Evolutionary conservation across 2,113 vertebrate genomes (phyloP), one percentile per base, ranked within the genome.

Genomic region (Cercocebus atys): DNA sequence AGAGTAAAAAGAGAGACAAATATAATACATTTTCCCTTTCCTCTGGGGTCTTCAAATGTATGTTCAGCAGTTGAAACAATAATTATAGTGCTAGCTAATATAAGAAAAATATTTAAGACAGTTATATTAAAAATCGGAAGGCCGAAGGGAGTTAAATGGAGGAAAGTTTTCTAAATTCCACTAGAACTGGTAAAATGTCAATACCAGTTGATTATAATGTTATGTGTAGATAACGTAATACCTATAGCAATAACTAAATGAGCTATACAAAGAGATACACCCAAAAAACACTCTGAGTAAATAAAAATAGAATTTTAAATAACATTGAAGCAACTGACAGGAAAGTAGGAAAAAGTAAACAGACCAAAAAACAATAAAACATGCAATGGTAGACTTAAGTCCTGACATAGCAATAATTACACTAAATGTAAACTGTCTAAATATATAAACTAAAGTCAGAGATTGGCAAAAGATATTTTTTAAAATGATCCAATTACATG

Each of bases 371-470:
- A 86, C 9, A 66, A 5, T 8, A 43, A 64, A 23, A 38, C 4
- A 20, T 35, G 30, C 93, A 73, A n/a, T 4, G 61, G 50, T 40
- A 93, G 55, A 64, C 35, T 75, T 27, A 85, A 78, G 12, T 9
- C 38, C 59, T 38, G 57, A 70, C 0, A 13, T 38, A 68, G 17
- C 32, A 88, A 35, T 38, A 61, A 84, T 81, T 68, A 64, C 35
- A 88, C 84, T 93, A 96, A 91, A 43, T 85, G n/a, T 85, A 84
- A 95, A 93, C 66, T 30, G 35, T 59, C 52, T 91, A 95, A 84
- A 93, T 76, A 95, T 0, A 55, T 1, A 30, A 94, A 93, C 40
- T 84, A 40, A 80, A 59, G 40, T 32, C n/a, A 94, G 47, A 96
- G 59, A 95, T 66, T 59, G 40, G 5, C 17, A 73, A 30, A 93